Percentiles rank a stretch among this genome's conserved stretches.
Conservation (phyloP, 2,113 vertebrate species). For the Eleginops maclovinus region DNA sequence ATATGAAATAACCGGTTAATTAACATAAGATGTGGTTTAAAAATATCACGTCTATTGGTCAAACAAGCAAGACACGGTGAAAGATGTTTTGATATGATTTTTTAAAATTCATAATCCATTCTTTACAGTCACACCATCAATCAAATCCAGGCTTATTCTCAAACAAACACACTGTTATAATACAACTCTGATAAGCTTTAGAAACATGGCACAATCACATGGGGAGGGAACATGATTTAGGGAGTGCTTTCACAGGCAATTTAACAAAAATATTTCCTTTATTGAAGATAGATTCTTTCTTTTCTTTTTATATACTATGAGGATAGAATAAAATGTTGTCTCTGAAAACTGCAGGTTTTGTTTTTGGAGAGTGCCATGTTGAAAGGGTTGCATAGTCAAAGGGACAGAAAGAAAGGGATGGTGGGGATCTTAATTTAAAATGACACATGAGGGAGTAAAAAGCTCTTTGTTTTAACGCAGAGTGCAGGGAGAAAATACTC, state of each 20-base stretch:
- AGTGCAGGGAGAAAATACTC: constrained; percentile 54
- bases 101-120: constrained; percentile 64
- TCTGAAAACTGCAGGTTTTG: constrained; percentile 59
- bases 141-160: constrained; percentile 55
- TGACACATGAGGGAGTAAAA: constrained; percentile 41
- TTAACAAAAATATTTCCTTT: constrained; percentile 77
- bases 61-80: constrained; percentile 47
- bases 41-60: background rate
- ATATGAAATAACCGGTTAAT: background rate
- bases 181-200: constrained; percentile 75
- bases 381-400: constrained; percentile 81
- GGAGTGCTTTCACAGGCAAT: constrained; percentile 54
- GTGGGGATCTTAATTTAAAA: constrained; percentile 50
- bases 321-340: constrained; percentile 72
- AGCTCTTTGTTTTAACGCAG: constrained; percentile 48
- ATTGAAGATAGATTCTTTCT: constrained; percentile 58
- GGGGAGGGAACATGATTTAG: constrained; percentile 51
- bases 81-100: constrained; percentile 48
- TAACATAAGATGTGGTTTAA: background rate
- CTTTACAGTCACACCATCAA: constrained; percentile 70
- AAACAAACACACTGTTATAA: constrained; percentile 67
- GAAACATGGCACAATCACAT: constrained; percentile 80
- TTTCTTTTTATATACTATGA: constrained; percentile 65
- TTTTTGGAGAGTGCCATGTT: constrained; percentile 63
- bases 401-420: constrained; percentile 40